phyloP scores from a whole-genome alignment of 2,888 invertebrate species.

The Gastrophysa polygoni region DNA sequence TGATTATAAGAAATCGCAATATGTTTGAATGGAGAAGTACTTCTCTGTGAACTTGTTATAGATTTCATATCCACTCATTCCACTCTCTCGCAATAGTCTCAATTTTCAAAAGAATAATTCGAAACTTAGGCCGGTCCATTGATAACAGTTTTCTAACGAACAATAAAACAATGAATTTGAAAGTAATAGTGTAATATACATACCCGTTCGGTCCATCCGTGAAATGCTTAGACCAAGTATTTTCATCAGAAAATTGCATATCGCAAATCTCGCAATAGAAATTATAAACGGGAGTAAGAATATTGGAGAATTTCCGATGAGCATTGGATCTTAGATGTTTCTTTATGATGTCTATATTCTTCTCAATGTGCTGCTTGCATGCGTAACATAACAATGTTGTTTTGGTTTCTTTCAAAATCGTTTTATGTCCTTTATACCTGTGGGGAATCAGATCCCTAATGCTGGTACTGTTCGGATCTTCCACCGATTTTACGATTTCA shows the following conservation, averaged over 20 bases:
- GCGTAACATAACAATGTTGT: constrained; percentile 29
- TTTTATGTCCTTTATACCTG: constrained; percentile 35
- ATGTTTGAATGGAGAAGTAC: too few species aligned
- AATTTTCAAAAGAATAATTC: too few species aligned
- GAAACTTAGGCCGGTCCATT: too few species aligned
- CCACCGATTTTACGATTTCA: constrained; percentile 39
- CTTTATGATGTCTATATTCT: constrained; percentile 26
- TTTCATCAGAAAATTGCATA: constrained; percentile 35
- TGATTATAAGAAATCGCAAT: too few species aligned
- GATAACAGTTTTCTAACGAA: too few species aligned
- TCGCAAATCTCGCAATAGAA: constrained; percentile 52
- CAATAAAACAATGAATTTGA: too few species aligned
- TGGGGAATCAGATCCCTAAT: constrained; percentile 36
- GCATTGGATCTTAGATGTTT: constrained; percentile 36
- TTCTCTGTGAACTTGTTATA: too few species aligned
- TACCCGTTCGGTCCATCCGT: constrained; percentile 35
- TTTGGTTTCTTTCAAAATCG: constrained; percentile 27
- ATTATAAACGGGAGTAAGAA: constrained; percentile 31
- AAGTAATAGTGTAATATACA: background rate
- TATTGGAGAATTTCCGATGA: constrained; percentile 20
- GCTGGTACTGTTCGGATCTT: constrained; percentile 23
- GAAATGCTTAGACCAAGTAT: constrained; percentile 44
- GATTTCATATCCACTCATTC: too few species aligned
- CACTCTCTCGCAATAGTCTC: too few species aligned
- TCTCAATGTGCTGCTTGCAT: constrained; percentile 34